phyloP scores from a whole-genome alignment of 2,888 invertebrate genomes.

The Helleia helle region DNA sequence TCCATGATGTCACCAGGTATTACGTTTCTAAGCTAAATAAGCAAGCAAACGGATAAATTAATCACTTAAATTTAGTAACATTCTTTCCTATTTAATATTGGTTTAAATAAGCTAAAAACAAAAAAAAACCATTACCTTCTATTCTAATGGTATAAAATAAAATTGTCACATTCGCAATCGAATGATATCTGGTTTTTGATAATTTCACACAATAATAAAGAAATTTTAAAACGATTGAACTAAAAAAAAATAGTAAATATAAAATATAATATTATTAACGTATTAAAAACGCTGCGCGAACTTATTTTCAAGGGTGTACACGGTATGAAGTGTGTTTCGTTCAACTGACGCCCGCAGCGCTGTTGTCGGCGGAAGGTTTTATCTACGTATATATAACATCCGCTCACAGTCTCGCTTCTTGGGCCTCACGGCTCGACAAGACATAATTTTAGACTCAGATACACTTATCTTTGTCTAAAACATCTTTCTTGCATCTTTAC shows the following conservation, averaged over 20 bases:
- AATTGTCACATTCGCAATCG: too few species aligned
- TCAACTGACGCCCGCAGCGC: slow-evolving; percentile 59
- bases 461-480: slow-evolving; percentile 59
- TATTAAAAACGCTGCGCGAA: slow-evolving; percentile 27
- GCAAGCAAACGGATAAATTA: too few species aligned
- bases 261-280: slow-evolving; percentile 24
- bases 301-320: slow-evolving; percentile 48
- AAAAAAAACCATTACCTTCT: too few species aligned
- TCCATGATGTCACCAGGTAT: too few species aligned
- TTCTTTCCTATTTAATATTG: too few species aligned
- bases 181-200: too few species aligned
- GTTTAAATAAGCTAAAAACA: too few species aligned
- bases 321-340: slow-evolving; percentile 61
- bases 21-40: too few species aligned
- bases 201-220: too few species aligned
- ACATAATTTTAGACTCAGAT: slow-evolving; percentile 60
- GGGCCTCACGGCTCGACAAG: slow-evolving; percentile 63
- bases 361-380: slow-evolving; percentile 70
- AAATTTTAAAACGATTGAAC: slow-evolving; percentile 3
- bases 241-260: slow-evolving; percentile 1
- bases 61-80: too few species aligned
- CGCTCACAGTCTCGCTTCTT: slow-evolving; percentile 57
- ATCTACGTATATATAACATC: slow-evolving; percentile 73
- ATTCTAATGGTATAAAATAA: too few species aligned
- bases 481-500: slow-evolving; percentile 58